These are phyloP conservation scores for Musca domestica DNA, from an alignment of 1,140 invertebrate genomes.

Conservation along the genomic window DNA sequence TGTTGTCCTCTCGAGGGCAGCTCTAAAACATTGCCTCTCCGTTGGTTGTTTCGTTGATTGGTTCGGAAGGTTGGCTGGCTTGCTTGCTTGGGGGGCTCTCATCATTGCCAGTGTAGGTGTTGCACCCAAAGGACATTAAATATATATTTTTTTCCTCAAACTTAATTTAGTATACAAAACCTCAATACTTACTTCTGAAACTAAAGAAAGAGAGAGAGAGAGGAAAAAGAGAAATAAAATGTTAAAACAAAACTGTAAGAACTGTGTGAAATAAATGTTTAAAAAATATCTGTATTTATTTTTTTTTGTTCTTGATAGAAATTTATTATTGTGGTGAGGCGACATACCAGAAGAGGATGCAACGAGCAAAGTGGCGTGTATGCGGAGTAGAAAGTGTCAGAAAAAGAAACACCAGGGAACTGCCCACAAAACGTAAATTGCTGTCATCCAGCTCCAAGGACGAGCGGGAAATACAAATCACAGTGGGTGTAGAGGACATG, in stretches of 20 bases:
- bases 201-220: background rate
- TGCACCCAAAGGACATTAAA: constrained; percentile 23
- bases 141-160: background rate
- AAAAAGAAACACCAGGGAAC: constrained; percentile 10
- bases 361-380: background rate
- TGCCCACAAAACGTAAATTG: background rate
- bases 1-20: background rate
- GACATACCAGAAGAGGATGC: background rate
- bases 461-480: too few relatives aligned
- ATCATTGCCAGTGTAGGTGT: constrained; percentile 3
- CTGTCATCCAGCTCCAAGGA: too few relatives aligned
- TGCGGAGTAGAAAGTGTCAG: constrained; percentile 10
- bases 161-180: constrained; percentile 2
- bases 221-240: constrained; percentile 1
- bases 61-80: background rate
- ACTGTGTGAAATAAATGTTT: background rate
- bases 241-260: background rate
- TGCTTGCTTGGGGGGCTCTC: background rate
- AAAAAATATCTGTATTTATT: background rate
- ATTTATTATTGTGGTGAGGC: constrained; percentile 20
- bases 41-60: background rate
- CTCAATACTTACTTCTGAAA: background rate
- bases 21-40: background rate
- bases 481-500: too few relatives aligned
- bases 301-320: background rate